These are phyloP conservation scores for Caenorhabditis panamensis DNA, from an alignment of 2,888 invertebrate species.

Conservation along the genomic window DNA sequence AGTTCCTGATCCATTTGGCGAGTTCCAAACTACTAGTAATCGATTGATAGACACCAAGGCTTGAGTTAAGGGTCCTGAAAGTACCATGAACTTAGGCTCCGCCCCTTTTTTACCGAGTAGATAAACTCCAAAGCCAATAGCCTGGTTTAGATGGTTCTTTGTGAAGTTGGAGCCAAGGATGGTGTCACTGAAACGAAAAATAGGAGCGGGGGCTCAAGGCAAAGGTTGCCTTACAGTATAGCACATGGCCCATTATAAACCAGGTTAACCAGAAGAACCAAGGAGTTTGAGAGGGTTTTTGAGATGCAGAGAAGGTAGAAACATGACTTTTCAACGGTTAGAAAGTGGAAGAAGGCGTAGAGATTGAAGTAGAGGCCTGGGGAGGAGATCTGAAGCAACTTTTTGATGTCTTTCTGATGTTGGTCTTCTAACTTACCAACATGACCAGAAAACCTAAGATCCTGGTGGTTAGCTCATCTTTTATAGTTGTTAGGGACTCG, in stretches of 20 bases:
- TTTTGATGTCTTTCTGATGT: too few relatives aligned
- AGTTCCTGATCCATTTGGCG: not conserved
- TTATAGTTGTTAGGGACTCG: too few relatives aligned
- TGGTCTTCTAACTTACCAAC: too few relatives aligned
- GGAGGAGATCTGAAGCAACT: too few relatives aligned
- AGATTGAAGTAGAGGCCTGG: not conserved
- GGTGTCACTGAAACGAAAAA: not conserved
- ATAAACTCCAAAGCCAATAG: not conserved
- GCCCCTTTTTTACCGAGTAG: not conserved
- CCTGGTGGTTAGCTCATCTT: too few relatives aligned
- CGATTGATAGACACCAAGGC: not conserved
- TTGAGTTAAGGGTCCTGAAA: not conserved
- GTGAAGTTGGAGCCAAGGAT: not conserved
- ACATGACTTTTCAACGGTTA: not conserved
- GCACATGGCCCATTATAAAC: not conserved
- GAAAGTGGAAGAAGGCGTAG: not conserved
- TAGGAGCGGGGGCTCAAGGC: not conserved
- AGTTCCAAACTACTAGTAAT: not conserved
- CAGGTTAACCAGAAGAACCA: not conserved
- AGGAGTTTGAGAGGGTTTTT: conserved; percentile 3
- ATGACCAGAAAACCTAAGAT: too few relatives aligned
- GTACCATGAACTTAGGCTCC: not conserved
- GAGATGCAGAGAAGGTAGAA: not conserved
- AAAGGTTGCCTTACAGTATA: not conserved
- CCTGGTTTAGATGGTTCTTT: not conserved